phyloP scores from a whole-genome alignment of 2,888 invertebrate genomes.

The Tanypteryx hageni region DNA sequence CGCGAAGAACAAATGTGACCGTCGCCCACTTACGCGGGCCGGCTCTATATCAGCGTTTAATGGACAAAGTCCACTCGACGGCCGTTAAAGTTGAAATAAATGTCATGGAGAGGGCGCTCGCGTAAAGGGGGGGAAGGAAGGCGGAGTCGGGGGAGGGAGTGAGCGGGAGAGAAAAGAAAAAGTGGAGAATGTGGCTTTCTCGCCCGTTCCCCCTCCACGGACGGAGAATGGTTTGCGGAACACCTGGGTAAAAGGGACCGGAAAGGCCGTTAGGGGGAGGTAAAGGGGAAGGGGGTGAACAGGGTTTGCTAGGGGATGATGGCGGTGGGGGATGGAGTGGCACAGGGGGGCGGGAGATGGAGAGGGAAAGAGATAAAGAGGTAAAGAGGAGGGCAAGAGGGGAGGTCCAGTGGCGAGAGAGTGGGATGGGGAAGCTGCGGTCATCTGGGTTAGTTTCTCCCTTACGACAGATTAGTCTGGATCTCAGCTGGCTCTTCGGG shows the following conservation, averaged over 20 bases:
- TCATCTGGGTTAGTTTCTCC: slow-evolving; percentile 12
- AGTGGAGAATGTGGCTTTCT: slow-evolving; percentile 11
- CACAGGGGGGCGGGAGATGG: background rate
- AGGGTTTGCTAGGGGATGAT: background rate
- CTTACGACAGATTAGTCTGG: slow-evolving; percentile 16
- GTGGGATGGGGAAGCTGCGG: background rate
- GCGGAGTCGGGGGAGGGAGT: background rate
- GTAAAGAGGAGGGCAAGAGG: too few species aligned
- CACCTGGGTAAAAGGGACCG: slow-evolving; percentile 14
- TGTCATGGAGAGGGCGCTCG: background rate
- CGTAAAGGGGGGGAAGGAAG: background rate
- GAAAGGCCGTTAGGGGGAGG: background rate
- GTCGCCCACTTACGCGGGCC: background rate
- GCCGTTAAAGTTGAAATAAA: slow-evolving; percentile 61
- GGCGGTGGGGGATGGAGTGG: background rate
- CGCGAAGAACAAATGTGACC: background rate
- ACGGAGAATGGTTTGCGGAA: background rate
- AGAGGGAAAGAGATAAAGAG: background rate
- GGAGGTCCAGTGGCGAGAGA: background rate
- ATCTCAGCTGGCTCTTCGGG: background rate
- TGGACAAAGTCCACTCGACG: slow-evolving; percentile 51
- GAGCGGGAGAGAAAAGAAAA: background rate
- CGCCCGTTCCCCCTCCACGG: background rate
- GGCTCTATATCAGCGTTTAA: slow-evolving; percentile 54
- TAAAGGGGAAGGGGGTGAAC: background rate